Evolutionary conservation across 1,140 invertebrate species (phyloP), one percentile per base, ranked within the genome.

Genomic region (Hormaphis cornu): DNA sequence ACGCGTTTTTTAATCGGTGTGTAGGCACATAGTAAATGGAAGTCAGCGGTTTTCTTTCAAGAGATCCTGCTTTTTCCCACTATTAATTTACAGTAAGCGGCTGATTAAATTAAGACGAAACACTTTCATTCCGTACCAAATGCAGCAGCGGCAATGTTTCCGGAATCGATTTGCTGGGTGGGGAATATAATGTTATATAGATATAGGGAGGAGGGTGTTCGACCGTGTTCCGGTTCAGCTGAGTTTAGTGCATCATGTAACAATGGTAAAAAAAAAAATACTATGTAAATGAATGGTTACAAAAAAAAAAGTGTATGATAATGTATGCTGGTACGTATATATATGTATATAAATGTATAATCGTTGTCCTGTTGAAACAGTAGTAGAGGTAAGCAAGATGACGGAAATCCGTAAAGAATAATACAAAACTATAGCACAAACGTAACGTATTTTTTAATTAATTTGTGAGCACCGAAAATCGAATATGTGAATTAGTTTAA

Each of bases 151-250:
- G 20, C 37, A 61, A 20, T 10, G 40, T 66, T 66, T 50, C 61
- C 61, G 61, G 61, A 66, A 66, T 44, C n/a, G 54, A 58, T 28
- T n/a, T 1, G n/a, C 40, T 40, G 14, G 33, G 44, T 50, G 61
- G 61, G 61, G 59, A 22, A n/a, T n/a, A n/a, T n/a, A n/a, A n/a
- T n/a, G n/a, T 63, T 37, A 18, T 37, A 33, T 30, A 30, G 24
- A 24, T 22, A 20, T 14, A 28, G 9, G n/a, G n/a, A n/a, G n/a
- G n/a, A n/a, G n/a, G n/a, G n/a, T n/a, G n/a, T n/a, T n/a, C n/a
- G n/a, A n/a, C n/a, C n/a, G n/a, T 30, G 61, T 66, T 66, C 61
- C 61, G 42, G 61, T 66, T 66, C 58, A 66, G 28, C 42, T n/a
- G 59, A 28, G 44, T 48, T 30, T 1, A 24, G 28, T 20, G 40